These are phyloP conservation scores for Drosophila multiciliata DNA, from an alignment of 2,888 invertebrate species.

Conservation along the genomic window DNA sequence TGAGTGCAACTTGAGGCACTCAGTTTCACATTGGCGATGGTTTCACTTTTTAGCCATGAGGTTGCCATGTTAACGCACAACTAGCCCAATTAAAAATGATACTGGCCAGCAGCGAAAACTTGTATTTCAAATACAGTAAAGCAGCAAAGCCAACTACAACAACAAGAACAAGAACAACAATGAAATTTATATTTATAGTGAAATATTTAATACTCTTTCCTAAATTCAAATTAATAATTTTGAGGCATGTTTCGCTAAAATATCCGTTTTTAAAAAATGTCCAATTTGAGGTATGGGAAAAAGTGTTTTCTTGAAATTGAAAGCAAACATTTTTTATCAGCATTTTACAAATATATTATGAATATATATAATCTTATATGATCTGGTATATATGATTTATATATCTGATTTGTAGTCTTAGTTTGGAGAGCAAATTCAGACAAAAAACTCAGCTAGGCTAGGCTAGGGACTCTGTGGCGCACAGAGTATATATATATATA, in stretches of 20 bases:
- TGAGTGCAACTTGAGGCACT: background rate
- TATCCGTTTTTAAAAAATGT: too few relatives aligned
- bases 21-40: constrained; percentile 34
- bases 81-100: constrained; percentile 8
- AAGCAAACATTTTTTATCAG: too few relatives aligned
- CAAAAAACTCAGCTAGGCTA: too few relatives aligned
- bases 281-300: too few relatives aligned
- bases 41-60: constrained; percentile 4
- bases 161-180: constrained; percentile 4
- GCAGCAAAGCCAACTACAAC: background rate
- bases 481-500: background rate
- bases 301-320: too few relatives aligned
- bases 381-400: background rate
- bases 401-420: background rate
- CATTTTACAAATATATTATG: background rate
- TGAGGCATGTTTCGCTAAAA: background rate
- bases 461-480: too few relatives aligned
- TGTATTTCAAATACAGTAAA: constrained; percentile 32
- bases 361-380: too few relatives aligned
- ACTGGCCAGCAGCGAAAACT: constrained; percentile 41
- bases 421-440: too few relatives aligned
- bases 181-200: background rate
- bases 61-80: constrained; percentile 46
- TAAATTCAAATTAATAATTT: background rate
- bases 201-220: constrained; percentile 10